Percentiles rank a stretch among this genome's conserved stretches.
Conservation (phyloP, 2,888 invertebrate species). For the Diplazon laetatorius region DNA sequence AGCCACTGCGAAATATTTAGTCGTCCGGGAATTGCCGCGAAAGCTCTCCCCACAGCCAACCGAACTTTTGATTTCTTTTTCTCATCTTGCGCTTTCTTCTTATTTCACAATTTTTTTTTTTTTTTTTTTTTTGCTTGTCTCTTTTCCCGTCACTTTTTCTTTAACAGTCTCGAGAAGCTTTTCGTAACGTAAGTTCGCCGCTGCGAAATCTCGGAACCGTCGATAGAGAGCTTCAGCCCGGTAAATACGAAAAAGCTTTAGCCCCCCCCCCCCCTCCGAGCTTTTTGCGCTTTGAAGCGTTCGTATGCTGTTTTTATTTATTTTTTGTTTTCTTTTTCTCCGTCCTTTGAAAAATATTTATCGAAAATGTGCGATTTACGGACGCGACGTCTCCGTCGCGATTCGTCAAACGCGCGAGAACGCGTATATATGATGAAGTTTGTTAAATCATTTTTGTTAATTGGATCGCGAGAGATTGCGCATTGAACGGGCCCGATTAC, state of each 20-base stretch:
- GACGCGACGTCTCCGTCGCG: not conserved
- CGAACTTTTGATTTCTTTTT: constrained; percentile 56
- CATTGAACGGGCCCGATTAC: not conserved
- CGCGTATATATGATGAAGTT: too few relatives aligned
- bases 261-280: too few relatives aligned
- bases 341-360: constrained; percentile 28
- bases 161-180: not conserved
- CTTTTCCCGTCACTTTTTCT: too few relatives aligned
- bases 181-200: not conserved
- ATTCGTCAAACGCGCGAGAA: not conserved
- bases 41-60: constrained; percentile 13
- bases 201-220: not conserved
- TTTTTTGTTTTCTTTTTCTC: too few relatives aligned
- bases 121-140: not conserved
- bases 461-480: not conserved
- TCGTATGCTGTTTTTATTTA: not conserved
- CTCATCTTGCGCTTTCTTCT: constrained; percentile 22
- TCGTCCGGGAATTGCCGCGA: constrained; percentile 7
- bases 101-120: too few relatives aligned
- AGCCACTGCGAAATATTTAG: constrained; percentile 61
- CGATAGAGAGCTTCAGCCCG: not conserved
- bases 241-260: constrained; percentile 4
- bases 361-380: not conserved
- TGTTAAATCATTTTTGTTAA: not conserved
- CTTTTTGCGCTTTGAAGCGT: constrained; percentile 43